Base-by-base conservation (phyloP, 1,140 invertebrate genomes). In the Drosophila jambulina region DNA sequence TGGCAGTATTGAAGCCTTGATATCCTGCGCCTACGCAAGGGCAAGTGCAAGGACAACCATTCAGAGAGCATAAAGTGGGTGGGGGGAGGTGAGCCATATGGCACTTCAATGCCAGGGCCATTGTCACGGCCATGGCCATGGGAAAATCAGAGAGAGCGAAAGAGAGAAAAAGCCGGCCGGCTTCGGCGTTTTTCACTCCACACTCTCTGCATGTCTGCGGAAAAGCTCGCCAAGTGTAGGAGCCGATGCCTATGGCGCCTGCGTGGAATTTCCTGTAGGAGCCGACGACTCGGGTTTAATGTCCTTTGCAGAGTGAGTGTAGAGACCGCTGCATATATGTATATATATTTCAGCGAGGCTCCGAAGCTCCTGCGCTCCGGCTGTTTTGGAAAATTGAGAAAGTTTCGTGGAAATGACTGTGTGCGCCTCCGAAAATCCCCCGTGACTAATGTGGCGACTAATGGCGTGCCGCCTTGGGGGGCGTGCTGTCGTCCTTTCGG, bases 101-200 rank as follows among this genome's bases (percentile, higher is more conserved):
- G 48, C 38, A 80, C 75, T 84, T 90, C 85, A 90, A 62, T 78
- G 85, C 80, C 86, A 91, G 67, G 86, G 76, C 78, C 88, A 82
- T 80, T 78, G 88, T 80, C 88, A 91, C 60, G 88, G 88, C 83
- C 88, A 91, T 78, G 84, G 88, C 75, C 88, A 82, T 72, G 80
- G 67, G 36, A 60, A 75, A 25, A 36, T 12, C 17, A 40, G 51
- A 67, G 67, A 70, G 29, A 51, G n/a, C n/a, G 68, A 72, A 38
- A 58, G 67, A 53, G 67, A 69, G 53, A 43, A 64, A 78, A 81
- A 63, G 85, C 81, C 85, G 81, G 84, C 81, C 78, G 78, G 76
- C 76, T 42, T 58, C 34, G 34, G 42, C 23, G n/a, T 48, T 58
- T 34, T 36, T 10, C 12, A 53, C 49, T 21, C 49, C 21, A 34